phyloP scores from a whole-genome alignment of 2,888 invertebrate genomes.

The Odontothrips loti region DNA sequence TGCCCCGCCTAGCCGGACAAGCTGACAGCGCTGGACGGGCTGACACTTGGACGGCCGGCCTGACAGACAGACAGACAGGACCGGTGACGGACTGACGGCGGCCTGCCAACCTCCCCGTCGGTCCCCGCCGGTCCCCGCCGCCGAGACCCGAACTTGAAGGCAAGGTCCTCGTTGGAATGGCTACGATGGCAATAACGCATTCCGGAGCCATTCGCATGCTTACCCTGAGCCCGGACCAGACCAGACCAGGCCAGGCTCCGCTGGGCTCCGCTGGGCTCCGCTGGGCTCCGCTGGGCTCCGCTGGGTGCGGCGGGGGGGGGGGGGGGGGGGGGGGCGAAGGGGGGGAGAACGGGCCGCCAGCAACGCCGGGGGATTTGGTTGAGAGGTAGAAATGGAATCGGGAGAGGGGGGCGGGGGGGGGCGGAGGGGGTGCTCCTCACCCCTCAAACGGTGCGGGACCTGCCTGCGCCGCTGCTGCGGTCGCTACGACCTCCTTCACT shows the following conservation, averaged over 20 bases:
- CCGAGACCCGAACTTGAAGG: slow-evolving; percentile 3
- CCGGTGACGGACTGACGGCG: neutral
- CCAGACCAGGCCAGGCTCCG: neutral
- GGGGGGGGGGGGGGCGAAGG: neutral
- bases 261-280: neutral
- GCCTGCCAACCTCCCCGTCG: neutral
- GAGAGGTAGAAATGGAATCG: slow-evolving; percentile 19
- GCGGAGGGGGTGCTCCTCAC: neutral
- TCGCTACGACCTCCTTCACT: neutral
- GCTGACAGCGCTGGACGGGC: too few relatives aligned
- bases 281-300: neutral
- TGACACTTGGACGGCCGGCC: neutral
- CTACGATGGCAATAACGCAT: slow-evolving; percentile 24
- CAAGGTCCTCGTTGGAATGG: slow-evolving; percentile 17
- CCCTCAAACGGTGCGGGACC: too few relatives aligned
- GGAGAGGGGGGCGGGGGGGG: neutral
- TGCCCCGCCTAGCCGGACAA: too few relatives aligned
- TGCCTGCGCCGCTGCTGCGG: too few relatives aligned
- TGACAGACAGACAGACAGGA: neutral
- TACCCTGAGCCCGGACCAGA: neutral
- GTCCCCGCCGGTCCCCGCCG: too few relatives aligned
- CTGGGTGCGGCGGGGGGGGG: neutral
- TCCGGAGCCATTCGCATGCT: slow-evolving; percentile 14
- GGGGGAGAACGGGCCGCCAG: neutral
- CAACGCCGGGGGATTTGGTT: slow-evolving; percentile 7